Evolutionary conservation across 2,113 vertebrate genomes (phyloP).

Genomic region (Odontesthes bonariensis): DNA sequence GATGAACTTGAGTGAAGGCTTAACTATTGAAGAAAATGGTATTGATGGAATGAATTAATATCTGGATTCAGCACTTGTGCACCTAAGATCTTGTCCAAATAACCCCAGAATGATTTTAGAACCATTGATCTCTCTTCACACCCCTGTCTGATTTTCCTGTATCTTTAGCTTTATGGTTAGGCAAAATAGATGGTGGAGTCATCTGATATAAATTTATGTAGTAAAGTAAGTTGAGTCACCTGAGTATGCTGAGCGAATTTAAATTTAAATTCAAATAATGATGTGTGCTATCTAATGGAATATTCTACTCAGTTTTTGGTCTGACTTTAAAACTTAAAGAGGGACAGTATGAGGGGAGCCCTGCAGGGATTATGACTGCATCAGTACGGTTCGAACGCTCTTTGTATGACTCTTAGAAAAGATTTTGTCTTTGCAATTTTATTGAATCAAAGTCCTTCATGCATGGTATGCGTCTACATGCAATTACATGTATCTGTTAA

Average conservation of each 20-base stretch:
- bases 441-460: background rate
- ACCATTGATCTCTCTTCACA: background rate
- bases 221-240: slow-evolving; percentile 1
- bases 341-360: background rate
- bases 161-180: background rate
- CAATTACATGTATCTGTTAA: background rate
- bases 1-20: slow-evolving; percentile 24
- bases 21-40: slow-evolving; percentile 28
- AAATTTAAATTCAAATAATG: background rate
- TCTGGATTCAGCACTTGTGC: slow-evolving; percentile 17
- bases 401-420: background rate
- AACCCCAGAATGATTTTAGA: background rate
- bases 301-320: background rate
- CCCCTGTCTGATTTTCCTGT: slow-evolving; percentile 7
- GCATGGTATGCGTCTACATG: background rate
- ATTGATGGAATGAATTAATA: slow-evolving; percentile 28
- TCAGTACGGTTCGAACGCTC: background rate
- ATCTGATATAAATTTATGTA: background rate
- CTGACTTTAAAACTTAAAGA: background rate
- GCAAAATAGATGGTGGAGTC: slow-evolving; percentile 1
- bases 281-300: background rate
- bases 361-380: background rate
- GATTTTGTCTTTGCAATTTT: background rate
- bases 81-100: slow-evolving; percentile 21
- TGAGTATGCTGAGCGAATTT: background rate